Evolutionary conservation across 2,113 vertebrate species (phyloP).

Genomic region (Dermatemys mawii): DNA sequence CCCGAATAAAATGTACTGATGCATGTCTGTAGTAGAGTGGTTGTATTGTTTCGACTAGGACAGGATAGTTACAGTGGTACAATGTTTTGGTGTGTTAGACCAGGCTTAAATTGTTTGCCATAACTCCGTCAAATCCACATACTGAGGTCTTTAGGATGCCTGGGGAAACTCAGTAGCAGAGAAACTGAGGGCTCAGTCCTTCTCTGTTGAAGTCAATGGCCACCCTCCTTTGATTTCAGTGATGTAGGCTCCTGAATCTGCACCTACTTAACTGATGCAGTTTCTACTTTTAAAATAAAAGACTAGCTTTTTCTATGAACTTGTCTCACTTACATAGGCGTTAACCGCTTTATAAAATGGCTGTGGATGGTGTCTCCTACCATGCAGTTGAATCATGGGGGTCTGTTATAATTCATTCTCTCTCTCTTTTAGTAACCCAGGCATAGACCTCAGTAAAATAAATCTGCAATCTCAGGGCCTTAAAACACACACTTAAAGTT

Average conservation of each 20-base stretch:
- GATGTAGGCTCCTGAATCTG: background rate
- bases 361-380: background rate
- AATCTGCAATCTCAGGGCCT: too few relatives aligned
- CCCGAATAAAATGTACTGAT: rapidly evolving
- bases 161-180: background rate
- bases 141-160: background rate
- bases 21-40: background rate
- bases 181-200: background rate
- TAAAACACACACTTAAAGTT: background rate
- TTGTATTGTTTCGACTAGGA: rapidly evolving
- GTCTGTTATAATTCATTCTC: background rate
- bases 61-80: background rate
- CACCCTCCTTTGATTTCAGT: background rate
- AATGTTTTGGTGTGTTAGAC: background rate
- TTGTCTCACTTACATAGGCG: background rate
- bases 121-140: background rate
- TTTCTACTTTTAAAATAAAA: background rate
- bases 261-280: background rate
- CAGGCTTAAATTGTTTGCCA: background rate
- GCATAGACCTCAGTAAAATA: rapidly evolving
- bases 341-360: background rate
- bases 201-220: rapidly evolving
- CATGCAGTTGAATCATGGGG: rapidly evolving
- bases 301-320: background rate
- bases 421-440: background rate